These are phyloP conservation scores for Diarsia mendica DNA, from an alignment of 2,888 invertebrate genomes.

Conservation along the genomic window DNA sequence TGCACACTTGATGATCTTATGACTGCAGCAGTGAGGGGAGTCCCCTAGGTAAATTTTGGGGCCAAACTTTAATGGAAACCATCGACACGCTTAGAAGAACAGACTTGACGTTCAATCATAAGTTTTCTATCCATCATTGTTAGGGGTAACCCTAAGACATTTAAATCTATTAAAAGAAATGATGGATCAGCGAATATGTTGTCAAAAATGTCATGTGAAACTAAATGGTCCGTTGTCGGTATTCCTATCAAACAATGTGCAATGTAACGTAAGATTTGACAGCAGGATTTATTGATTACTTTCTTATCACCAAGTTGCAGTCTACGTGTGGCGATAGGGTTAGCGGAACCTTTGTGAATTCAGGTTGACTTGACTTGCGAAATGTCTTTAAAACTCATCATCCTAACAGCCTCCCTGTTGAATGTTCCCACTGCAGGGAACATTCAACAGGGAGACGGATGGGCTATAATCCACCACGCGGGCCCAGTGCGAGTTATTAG, in stretches of 20 bases:
- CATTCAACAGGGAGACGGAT: too few relatives aligned
- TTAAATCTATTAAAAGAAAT: not conserved
- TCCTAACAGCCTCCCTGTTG: too few relatives aligned
- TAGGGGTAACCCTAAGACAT: not conserved
- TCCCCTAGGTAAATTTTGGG: too few relatives aligned
- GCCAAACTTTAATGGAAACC: too few relatives aligned
- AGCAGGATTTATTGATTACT: not conserved
- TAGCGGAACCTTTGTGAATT: not conserved
- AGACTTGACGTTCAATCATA: not conserved
- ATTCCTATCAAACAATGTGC: not conserved
- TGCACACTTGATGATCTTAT: too few relatives aligned
- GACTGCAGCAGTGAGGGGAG: too few relatives aligned
- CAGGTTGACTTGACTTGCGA: not conserved
- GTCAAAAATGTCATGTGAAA: not conserved
- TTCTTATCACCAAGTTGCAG: not conserved
- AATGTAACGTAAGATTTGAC: constrained; percentile 3
- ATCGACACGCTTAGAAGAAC: not conserved
- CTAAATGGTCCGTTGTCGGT: not conserved
- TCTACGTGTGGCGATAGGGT: not conserved
- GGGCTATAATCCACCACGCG: too few relatives aligned
- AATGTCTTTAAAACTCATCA: not conserved
- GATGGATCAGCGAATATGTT: constrained; percentile 12
- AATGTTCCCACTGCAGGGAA: too few relatives aligned
- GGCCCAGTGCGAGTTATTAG: too few relatives aligned
- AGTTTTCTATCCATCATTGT: not conserved